Evolutionary conservation across 1,140 invertebrate genomes (phyloP), one percentile per base, ranked within the genome.

Genomic region (Latrodectus geometricus): DNA sequence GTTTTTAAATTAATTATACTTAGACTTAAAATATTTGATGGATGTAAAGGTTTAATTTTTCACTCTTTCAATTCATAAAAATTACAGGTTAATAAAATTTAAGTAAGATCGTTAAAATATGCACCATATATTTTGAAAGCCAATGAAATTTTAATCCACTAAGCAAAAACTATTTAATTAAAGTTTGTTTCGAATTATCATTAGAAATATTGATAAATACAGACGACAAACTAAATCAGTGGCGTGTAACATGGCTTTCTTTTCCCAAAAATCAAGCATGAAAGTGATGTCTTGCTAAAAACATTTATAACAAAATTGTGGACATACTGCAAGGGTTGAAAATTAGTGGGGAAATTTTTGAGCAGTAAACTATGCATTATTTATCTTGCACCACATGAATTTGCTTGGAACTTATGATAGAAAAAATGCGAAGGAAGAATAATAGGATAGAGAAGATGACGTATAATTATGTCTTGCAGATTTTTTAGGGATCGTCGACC

Each of bases 281-380:
- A 73, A 83, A 74, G 23, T 83, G 81, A 83, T 83, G 70, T 74
- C 52, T 72, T 54, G 54, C 81, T 73, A 74, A 50, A 72, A 83
- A 83, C 81, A 83, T 83, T 74, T 75, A 83, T 83, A 83, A 83
- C 81, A 74, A 83, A 72, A 61, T 54, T 83, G 81, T 72, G 72
- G 74, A 83, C 81, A 74, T 73, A 69, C 48, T 56, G 61, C 69
- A 70, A 61, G 79, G 50, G 52, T 73, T 75, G 72, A 83, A 83
- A 83, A 83, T 72, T 83, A 70, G 21, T 74, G 81, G 56, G 81
- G 35, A 56, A 83, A 83, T 74, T 83, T 83, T 83, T 83, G 54
- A 68, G 74, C 69, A 35, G 72, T 75, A 83, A 74, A 83, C 54
- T 83, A 83, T 83, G 35, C 72, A 83, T 81, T 83, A 83, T 83